Conservation (phyloP, 2,113 vertebrate species). For the Sturnus vulgaris region DNA sequence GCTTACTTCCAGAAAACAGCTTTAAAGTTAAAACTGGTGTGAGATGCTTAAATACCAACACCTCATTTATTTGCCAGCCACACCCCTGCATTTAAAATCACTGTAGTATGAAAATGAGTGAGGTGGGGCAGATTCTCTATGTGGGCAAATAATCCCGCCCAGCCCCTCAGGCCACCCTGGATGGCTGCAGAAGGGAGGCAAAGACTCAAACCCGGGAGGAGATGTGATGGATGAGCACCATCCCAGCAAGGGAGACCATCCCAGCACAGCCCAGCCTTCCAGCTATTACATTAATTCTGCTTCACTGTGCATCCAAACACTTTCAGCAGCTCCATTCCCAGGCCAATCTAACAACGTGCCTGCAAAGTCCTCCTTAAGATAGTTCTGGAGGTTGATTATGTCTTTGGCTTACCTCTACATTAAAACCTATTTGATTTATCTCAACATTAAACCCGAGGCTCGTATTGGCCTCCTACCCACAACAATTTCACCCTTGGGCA, state of each 20-base stretch:
- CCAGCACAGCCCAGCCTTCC: background rate
- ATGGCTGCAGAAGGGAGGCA: background rate
- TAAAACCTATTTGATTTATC: background rate
- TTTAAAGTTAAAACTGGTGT: background rate
- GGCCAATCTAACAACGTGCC: background rate
- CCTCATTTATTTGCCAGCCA: background rate
- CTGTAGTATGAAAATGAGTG: background rate
- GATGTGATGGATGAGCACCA: background rate
- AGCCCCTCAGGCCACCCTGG: background rate
- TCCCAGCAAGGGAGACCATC: background rate
- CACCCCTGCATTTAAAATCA: background rate
- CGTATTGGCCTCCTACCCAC: background rate
- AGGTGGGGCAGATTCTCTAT: background rate
- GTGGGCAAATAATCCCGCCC: background rate
- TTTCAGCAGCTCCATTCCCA: background rate
- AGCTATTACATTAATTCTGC: background rate
- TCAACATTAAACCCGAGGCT: background rate
- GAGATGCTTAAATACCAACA: background rate
- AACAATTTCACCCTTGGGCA: background rate
- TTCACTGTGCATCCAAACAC: background rate
- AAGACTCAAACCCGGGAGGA: background rate
- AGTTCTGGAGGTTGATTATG: background rate
- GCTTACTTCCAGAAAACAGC: slow-evolving; percentile 40
- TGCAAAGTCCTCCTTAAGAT: background rate
- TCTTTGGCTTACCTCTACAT: background rate